phyloP scores from a whole-genome alignment of 2,797 vertebrate genomes.

The Apodemus agrarius region DNA sequence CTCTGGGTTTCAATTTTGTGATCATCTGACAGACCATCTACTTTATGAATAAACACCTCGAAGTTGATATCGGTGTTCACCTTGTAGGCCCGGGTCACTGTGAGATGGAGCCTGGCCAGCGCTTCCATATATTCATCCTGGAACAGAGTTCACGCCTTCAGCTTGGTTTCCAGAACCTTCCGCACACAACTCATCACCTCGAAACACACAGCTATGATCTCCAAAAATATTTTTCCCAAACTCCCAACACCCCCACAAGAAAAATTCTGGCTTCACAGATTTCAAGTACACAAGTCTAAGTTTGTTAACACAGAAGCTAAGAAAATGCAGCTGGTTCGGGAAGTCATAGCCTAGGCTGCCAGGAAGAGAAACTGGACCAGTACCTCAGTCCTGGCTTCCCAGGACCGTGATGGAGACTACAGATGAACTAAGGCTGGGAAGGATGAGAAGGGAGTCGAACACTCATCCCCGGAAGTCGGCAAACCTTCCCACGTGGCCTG shows the following conservation, averaged over 20 bases:
- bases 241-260: neutral
- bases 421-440: neutral
- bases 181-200: neutral
- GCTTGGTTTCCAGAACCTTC: neutral
- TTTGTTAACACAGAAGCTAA: constrained; percentile 25
- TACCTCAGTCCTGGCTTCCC: neutral
- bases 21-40: constrained; percentile 96
- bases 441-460: neutral
- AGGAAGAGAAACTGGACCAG: constrained; percentile 10
- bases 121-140: constrained; percentile 97
- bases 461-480: neutral
- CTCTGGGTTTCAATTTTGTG: constrained; percentile 97
- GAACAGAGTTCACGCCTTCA: constrained; percentile 70
- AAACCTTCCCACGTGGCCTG: neutral
- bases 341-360: neutral
- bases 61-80: constrained; percentile 97
- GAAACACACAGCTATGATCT: neutral
- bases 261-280: neutral
- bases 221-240: constrained; percentile 9
- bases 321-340: neutral
- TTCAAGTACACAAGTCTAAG: constrained; percentile 14
- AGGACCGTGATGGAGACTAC: neutral
- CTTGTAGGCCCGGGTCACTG: constrained; percentile 95
- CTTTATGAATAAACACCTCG: constrained; percentile 98
- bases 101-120: constrained; percentile 94